These are phyloP conservation scores for Caenorhabditis panamensis DNA, from an alignment of 2,888 invertebrate genomes.

Conservation along the genomic window DNA sequence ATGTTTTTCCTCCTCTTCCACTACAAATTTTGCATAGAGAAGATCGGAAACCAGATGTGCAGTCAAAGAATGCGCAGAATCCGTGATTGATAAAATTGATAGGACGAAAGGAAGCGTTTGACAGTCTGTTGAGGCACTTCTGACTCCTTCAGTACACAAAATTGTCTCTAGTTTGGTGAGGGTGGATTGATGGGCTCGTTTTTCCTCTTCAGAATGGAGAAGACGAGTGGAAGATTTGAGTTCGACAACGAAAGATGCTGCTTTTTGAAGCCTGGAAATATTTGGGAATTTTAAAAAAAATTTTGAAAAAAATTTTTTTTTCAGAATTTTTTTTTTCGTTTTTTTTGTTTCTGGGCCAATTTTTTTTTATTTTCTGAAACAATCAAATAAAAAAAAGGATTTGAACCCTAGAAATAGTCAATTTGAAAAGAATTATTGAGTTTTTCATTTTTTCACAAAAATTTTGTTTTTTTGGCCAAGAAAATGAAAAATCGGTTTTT, in stretches of 20 bases:
- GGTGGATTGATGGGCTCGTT: conserved; percentile 22
- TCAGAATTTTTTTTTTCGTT: too few species aligned
- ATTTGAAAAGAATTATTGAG: too few species aligned
- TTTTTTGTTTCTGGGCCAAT: too few species aligned
- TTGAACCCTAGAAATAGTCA: too few species aligned
- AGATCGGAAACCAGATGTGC: conserved; percentile 61
- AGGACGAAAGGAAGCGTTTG: conserved; percentile 60
- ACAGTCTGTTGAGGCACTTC: conserved; percentile 62
- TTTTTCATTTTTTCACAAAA: background rate
- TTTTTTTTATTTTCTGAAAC: too few species aligned
- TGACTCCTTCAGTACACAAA: conserved; percentile 62
- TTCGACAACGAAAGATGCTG: conserved; percentile 61
- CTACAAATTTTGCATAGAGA: conserved; percentile 61
- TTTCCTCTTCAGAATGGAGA: conserved; percentile 40
- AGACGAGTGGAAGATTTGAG: conserved; percentile 21
- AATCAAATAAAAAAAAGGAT: too few species aligned
- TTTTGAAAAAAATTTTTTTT: too few species aligned
- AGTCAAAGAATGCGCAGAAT: conserved; percentile 52
- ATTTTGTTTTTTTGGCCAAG: too few species aligned
- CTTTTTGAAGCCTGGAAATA: conserved; percentile 65
- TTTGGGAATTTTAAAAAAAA: too few species aligned
- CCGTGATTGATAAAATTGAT: conserved; percentile 60
- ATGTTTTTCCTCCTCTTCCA: conserved; percentile 17
- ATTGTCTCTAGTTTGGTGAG: conserved; percentile 42
- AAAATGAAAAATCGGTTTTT: too few species aligned